phyloP scores from a whole-genome alignment of 2,888 invertebrate genomes.

The Polyommatus icarus region DNA sequence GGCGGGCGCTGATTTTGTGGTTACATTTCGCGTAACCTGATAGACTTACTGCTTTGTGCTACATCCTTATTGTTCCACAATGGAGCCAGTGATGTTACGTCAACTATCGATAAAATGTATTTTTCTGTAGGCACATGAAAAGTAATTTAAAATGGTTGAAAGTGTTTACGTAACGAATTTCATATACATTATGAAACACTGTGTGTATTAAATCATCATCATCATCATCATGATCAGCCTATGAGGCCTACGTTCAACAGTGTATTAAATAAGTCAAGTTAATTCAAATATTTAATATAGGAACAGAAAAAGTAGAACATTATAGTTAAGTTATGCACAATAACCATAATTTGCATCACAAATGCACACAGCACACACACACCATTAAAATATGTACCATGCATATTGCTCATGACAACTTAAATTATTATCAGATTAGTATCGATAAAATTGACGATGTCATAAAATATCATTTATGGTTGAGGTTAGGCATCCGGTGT shows the following conservation, averaged over 20 bases:
- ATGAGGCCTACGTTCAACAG: too few relatives aligned
- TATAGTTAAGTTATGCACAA: too few relatives aligned
- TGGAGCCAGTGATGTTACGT: constrained; percentile 28
- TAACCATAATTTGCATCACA: background rate
- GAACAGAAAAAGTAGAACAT: background rate
- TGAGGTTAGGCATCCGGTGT: constrained; percentile 65
- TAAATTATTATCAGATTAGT: constrained; percentile 17
- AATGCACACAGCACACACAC: background rate
- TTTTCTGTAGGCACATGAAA: background rate
- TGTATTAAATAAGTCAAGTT: background rate
- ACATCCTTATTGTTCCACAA: constrained; percentile 58
- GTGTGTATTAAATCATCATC: too few relatives aligned
- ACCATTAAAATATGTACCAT: background rate
- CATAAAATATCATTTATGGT: constrained; percentile 38
- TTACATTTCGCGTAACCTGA: constrained; percentile 79
- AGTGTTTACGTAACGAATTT: background rate
- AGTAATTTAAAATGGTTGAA: background rate
- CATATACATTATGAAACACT: background rate
- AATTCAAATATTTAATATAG: background rate
- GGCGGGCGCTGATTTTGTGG: constrained; percentile 76
- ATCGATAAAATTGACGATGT: constrained; percentile 35
- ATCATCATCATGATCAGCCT: too few relatives aligned
- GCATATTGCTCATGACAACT: background rate
- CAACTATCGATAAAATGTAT: constrained; percentile 36
- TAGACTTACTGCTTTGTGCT: constrained; percentile 56